Percentiles rank a stretch among this genome's conserved stretches.
These are phyloP conservation scores for Typhlomys cinereus DNA, from an alignment of 2,113 vertebrate genomes.

Conservation along the genomic window DNA sequence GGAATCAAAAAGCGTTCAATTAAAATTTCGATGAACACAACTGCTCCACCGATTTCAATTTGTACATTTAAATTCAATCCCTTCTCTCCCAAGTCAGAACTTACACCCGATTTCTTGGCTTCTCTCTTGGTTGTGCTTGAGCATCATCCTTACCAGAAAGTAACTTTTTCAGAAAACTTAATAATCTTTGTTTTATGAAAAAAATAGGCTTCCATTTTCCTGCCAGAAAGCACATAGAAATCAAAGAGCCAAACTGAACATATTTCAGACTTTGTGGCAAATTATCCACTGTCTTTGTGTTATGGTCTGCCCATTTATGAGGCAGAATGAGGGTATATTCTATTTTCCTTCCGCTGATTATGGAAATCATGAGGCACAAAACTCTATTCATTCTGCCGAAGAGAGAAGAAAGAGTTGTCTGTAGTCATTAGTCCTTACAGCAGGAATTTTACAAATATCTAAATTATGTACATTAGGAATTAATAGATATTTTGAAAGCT, in stretches of 20 bases:
- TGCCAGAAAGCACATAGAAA: neutral
- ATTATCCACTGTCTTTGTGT: neutral
- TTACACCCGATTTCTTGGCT: neutral
- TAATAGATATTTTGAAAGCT: conserved; percentile 28
- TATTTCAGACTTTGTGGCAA: neutral
- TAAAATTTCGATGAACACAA: neutral
- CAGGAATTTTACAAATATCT: conserved; percentile 31
- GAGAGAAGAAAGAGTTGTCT: neutral
- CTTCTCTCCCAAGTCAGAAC: conserved; percentile 1
- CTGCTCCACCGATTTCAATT: neutral
- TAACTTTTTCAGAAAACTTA: conserved; percentile 36
- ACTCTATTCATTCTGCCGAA: neutral
- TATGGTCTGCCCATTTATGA: neutral
- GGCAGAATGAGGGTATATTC: neutral
- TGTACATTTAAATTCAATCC: neutral
- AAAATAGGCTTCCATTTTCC: neutral
- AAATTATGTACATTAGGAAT: conserved; percentile 25
- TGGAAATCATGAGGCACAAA: neutral
- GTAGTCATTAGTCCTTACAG: neutral
- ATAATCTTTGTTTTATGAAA: conserved; percentile 1
- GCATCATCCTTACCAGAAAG: conserved; percentile 1
- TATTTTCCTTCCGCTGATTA: neutral
- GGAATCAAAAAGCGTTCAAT: neutral
- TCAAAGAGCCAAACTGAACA: neutral
- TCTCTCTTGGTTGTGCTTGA: conserved; percentile 6